Conservation (phyloP, 1,140 invertebrate genomes). For the Drosophila athabasca region DNA sequence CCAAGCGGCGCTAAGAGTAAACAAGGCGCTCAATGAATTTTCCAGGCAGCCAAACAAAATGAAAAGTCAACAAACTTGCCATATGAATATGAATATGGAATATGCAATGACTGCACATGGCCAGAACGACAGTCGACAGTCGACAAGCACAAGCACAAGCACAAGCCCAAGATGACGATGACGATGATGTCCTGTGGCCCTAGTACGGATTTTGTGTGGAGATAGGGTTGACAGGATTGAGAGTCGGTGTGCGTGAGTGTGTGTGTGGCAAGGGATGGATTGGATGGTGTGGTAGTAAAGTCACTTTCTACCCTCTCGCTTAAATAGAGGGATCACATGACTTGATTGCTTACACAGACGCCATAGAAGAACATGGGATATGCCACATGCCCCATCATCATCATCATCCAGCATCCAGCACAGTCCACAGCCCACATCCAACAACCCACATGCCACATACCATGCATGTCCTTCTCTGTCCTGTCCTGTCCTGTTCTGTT, state of each 20-base stretch:
- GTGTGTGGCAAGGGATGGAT: slow-evolving; percentile 12
- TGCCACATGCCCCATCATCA: slow-evolving; percentile 9
- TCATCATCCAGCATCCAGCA: slow-evolving; percentile 1
- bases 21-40: slow-evolving; percentile 68
- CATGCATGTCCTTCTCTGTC: background rate
- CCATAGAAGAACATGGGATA: slow-evolving; percentile 70
- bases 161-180: slow-evolving; percentile 20
- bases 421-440: slow-evolving; percentile 17
- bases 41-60: slow-evolving; percentile 79
- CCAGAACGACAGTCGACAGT: slow-evolving; percentile 34
- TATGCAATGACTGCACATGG: slow-evolving; percentile 75
- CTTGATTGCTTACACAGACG: slow-evolving; percentile 76
- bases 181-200: slow-evolving; percentile 54
- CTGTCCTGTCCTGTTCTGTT: slow-evolving; percentile 14
- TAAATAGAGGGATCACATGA: slow-evolving; percentile 81
- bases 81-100: slow-evolving; percentile 78
- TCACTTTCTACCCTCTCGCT: slow-evolving; percentile 78
- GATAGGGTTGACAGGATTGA: slow-evolving; percentile 18
- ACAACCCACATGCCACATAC: slow-evolving; percentile 16
- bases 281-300: slow-evolving; percentile 56
- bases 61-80: slow-evolving; percentile 81
- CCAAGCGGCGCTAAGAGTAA: slow-evolving; percentile 80
- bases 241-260: background rate
- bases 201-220: too few relatives aligned
- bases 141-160: too few relatives aligned